Base-by-base conservation (phyloP, 2,797 vertebrate species). In the Tokudaia muenninki region DNA sequence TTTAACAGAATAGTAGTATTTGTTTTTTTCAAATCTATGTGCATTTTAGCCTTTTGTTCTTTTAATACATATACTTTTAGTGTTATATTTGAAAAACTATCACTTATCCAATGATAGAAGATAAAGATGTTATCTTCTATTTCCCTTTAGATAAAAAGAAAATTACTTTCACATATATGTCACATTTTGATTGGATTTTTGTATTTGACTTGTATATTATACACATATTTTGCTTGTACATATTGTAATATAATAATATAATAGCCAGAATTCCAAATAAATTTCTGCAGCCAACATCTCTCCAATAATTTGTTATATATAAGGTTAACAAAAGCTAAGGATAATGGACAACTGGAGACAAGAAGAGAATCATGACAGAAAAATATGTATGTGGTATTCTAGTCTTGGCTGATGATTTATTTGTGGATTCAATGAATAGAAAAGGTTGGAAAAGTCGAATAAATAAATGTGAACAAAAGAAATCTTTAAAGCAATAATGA, bases 401-500 rank as follows among this genome's bases (percentile, higher is more conserved):
- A 79, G 4, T 52, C 29, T 34, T 79, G 31, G 37, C 6, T 90
- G 19, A 77, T 44, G 41, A 87, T 6, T 50, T 41, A 31, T 41
- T 0, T 92, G n/a, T 84, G 29, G 82, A n/a, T 41, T 22, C 29
- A 74, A 12, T 77, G 26, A 82, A 84, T 83, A 83, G 55, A 84
- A 55, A 6, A 63, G 2, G 21, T 55, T 90, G 8, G 6, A 26
- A 70, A 92, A 94, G 82, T 31, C 57, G 22, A 10, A 92, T 55
- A 95, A 86, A 59, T 13, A 74, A 94, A 47, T 63, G 74, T 59
- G 4, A 65, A 57, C 12, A 92, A 94, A 96, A 57, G 52, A 81
- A 88, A 63, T 63, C 37, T 72, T 87, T 87, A 91, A 14, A 88
- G 7, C 1, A 44, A 34, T 41, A 72, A 52, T 34, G 52, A 52